These are phyloP conservation scores for Sorex fumeus DNA, from an alignment of 2,113 vertebrate species.

Conservation along the genomic window DNA sequence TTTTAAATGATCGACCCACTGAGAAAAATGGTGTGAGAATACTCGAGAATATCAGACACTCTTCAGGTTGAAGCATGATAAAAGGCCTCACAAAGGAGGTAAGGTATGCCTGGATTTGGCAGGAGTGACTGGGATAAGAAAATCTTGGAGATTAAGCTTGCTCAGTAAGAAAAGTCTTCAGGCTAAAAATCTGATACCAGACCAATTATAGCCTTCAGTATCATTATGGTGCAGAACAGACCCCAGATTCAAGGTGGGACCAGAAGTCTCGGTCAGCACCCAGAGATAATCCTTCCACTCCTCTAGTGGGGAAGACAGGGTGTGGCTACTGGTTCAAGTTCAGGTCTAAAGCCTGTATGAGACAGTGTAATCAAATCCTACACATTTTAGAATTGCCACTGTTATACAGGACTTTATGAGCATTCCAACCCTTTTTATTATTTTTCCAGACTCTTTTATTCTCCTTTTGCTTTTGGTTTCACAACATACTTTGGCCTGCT, in stretches of 20 bases:
- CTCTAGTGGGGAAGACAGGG: not conserved
- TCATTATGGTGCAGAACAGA: not conserved
- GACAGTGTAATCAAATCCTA: conserved; percentile 41
- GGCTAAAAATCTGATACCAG: not conserved
- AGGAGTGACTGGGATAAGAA: not conserved
- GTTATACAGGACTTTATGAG: conserved; percentile 61
- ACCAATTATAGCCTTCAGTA: not conserved
- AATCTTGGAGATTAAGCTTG: not conserved
- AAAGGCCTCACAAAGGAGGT: not conserved
- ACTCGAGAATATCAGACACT: conserved; percentile 7
- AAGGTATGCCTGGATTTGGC: not conserved
- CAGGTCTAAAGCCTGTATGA: conserved; percentile 9
- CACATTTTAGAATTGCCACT: conserved; percentile 69
- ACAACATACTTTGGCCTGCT: conserved; percentile 68
- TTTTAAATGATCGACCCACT: not conserved
- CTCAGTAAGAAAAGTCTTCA: not conserved
- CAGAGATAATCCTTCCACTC: too few species aligned
- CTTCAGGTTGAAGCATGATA: not conserved
- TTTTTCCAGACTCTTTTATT: conserved; percentile 64
- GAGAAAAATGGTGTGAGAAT: not conserved
- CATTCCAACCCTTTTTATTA: conserved; percentile 70
- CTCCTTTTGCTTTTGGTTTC: conserved; percentile 80
- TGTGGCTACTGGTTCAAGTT: not conserved
- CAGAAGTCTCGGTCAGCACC: not conserved
- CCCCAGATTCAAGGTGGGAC: not conserved